These are phyloP conservation scores for Drosophila acutilabella DNA, from an alignment of 2,888 invertebrate species.

Conservation along the genomic window DNA sequence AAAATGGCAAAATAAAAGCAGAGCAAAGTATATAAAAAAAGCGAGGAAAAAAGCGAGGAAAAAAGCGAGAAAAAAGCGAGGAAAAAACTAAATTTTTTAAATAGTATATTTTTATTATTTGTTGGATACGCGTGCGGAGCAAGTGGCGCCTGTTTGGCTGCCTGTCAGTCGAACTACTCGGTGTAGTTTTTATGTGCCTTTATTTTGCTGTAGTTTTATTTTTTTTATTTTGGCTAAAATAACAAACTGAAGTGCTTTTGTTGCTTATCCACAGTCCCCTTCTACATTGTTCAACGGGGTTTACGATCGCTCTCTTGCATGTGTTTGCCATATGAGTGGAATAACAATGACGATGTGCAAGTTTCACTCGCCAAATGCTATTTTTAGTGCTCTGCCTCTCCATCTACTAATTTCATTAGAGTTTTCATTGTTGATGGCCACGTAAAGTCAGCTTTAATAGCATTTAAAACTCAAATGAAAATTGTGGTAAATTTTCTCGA, in stretches of 20 bases:
- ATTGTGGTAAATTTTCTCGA: conserved; percentile 30
- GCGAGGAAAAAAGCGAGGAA: conserved; percentile 3
- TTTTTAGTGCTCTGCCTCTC: conserved; percentile 8
- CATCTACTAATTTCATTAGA: conserved; percentile 34
- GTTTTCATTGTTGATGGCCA: conserved; percentile 23
- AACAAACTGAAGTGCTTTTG: conserved; percentile 29
- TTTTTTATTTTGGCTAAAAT: conserved; percentile 18
- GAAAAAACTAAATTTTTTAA: conserved; percentile 10
- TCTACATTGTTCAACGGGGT: conserved; percentile 12
- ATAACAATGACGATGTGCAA: conserved; percentile 52
- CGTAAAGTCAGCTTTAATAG: background rate
- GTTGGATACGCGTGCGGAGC: conserved; percentile 15
- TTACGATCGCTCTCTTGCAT: conserved; percentile 17
- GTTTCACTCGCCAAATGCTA: conserved; percentile 11
- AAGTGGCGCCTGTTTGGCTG: conserved; percentile 42
- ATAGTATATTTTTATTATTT: conserved; percentile 32
- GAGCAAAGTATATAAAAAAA: background rate
- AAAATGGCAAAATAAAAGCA: background rate
- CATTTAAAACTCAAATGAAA: conserved; percentile 13
- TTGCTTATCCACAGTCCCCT: conserved; percentile 10
- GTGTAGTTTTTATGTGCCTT: conserved; percentile 26
- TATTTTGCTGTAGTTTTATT: background rate
- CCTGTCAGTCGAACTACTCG: conserved; percentile 29
- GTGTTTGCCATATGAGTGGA: conserved; percentile 19
- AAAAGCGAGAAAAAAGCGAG: background rate